Evolutionary conservation across 35 echinoderm and acorn worm species (phyloP).

Genomic region (Heliocidaris erythrogramma): DNA sequence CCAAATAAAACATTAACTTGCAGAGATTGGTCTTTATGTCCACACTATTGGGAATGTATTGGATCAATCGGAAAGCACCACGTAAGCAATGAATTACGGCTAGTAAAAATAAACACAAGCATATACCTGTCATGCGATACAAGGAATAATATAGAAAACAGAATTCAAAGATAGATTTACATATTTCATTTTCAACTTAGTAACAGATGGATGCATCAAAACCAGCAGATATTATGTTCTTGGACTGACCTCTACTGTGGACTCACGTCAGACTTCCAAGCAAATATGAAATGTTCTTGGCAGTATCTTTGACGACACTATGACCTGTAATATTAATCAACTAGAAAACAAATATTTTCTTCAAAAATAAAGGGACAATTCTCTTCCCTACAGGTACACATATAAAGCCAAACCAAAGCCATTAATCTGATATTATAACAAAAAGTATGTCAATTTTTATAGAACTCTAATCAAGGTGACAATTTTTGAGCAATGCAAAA

Average conservation of each 20-base stretch:
- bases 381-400: background rate
- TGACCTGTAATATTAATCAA: background rate
- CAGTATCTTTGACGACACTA: background rate
- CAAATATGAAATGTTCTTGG: background rate
- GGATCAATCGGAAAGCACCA: conserved; percentile 27
- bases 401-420: background rate
- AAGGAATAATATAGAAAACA: background rate
- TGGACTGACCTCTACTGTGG: background rate
- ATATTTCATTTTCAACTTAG: background rate
- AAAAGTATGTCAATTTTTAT: background rate
- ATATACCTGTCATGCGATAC: background rate
- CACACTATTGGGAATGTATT: conserved; percentile 34
- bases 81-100: background rate
- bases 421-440: background rate
- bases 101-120: background rate
- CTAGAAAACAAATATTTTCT: background rate
- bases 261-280: background rate
- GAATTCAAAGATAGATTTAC: background rate
- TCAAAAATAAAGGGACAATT: background rate
- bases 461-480: background rate
- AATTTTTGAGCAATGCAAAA: background rate
- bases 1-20: background rate
- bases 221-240: background rate
- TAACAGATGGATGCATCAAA: background rate
- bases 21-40: background rate